Conservation (phyloP, 2,113 vertebrate species). For the Pluvianellus socialis region DNA sequence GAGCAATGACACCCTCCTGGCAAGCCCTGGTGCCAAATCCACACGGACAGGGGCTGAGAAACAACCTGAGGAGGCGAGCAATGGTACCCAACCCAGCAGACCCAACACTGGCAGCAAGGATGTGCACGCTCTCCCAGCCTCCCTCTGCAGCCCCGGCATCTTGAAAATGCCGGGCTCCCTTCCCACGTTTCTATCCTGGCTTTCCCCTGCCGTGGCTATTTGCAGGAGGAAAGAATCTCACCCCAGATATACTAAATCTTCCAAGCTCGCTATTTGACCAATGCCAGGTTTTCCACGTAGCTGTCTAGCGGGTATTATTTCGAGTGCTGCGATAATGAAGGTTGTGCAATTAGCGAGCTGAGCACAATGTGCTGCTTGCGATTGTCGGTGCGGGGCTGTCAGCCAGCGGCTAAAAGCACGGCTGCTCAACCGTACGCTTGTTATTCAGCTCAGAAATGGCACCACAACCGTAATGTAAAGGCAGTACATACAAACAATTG, state of each 20-base stretch:
- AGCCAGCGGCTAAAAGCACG: neutral
- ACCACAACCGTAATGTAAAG: neutral
- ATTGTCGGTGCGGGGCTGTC: neutral
- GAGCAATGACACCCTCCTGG: neutral
- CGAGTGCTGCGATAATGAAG: neutral
- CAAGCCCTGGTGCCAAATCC: neutral
- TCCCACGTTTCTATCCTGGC: neutral
- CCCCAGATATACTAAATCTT: neutral
- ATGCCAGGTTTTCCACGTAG: neutral
- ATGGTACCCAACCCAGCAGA: neutral
- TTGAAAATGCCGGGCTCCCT: neutral
- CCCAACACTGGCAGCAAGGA: neutral
- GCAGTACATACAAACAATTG: neutral
- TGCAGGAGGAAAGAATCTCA: neutral
- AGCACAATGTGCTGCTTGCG: accelerated
- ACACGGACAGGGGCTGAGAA: neutral
- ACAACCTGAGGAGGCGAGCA: neutral
- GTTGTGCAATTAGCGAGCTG: neutral
- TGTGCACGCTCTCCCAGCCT: neutral
- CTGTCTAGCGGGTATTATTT: neutral
- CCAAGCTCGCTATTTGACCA: neutral
- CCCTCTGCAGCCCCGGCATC: neutral
- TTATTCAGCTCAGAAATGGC: neutral
- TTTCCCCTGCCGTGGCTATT: neutral
- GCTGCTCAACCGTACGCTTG: neutral